phyloP scores from a whole-genome alignment of 2,797 vertebrate genomes.

The Thripadectes ignobilis region DNA sequence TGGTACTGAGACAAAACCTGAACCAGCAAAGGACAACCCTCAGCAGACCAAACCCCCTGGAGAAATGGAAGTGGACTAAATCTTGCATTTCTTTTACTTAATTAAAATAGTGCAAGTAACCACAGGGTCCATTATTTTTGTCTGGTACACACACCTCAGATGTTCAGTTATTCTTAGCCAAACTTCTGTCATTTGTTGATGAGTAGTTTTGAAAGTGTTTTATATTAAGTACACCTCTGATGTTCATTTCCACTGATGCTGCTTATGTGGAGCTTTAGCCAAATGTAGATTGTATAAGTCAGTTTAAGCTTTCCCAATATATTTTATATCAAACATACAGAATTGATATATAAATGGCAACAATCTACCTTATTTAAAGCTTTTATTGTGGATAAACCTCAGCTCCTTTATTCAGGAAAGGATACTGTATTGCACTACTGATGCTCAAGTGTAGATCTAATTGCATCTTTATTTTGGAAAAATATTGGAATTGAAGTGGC shows the following conservation, averaged over 20 bases:
- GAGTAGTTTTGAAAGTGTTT: slow-evolving; percentile 77
- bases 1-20: slow-evolving; percentile 78
- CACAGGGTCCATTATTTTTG: slow-evolving; percentile 75
- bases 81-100: slow-evolving; percentile 51
- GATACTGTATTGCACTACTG: slow-evolving; percentile 77
- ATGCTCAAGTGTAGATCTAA: slow-evolving; percentile 75
- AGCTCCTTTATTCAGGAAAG: slow-evolving; percentile 77
- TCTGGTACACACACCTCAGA: slow-evolving; percentile 72
- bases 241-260: slow-evolving; percentile 74
- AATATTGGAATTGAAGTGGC: slow-evolving; percentile 70
- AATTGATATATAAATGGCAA: slow-evolving; percentile 73
- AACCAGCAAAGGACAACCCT: slow-evolving; percentile 77
- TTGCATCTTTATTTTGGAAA: slow-evolving; percentile 74
- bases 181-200: slow-evolving; percentile 77
- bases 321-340: slow-evolving; percentile 75
- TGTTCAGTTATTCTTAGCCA: slow-evolving; percentile 74
- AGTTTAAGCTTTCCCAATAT: slow-evolving; percentile 75
- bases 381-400: slow-evolving; percentile 77
- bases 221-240: slow-evolving; percentile 70
- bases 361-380: slow-evolving; percentile 78
- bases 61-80: slow-evolving; percentile 95
- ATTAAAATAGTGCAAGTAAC: slow-evolving; percentile 75
- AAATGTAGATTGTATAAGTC: slow-evolving; percentile 76
- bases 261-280: slow-evolving; percentile 78
- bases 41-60: slow-evolving; percentile 84